Percentiles rank a stretch among this genome's conserved stretches.
These are phyloP conservation scores for Drosophila tripunctata DNA, from an alignment of 2,888 invertebrate species.

Conservation along the genomic window DNA sequence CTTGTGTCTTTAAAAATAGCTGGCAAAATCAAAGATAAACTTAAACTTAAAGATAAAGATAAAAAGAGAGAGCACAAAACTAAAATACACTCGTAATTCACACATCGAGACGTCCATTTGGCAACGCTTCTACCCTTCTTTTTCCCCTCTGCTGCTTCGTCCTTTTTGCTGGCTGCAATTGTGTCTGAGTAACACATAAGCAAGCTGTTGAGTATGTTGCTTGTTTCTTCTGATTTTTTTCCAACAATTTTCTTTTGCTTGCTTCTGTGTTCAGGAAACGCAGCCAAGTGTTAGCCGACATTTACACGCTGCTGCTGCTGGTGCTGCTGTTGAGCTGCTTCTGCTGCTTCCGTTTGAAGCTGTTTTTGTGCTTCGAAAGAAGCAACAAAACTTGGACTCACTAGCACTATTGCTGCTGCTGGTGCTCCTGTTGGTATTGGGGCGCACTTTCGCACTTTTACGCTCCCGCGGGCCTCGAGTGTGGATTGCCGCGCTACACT, in stretches of 20 bases:
- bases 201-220: constrained; percentile 48
- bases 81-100: constrained; percentile 18
- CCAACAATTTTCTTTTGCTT: constrained; percentile 2
- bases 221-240: constrained; percentile 18
- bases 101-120: constrained; percentile 29
- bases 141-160: background rate
- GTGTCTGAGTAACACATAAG: constrained; percentile 34
- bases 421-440: constrained; percentile 14
- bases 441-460: constrained; percentile 70
- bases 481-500: constrained; percentile 65
- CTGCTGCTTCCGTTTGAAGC: constrained; percentile 47
- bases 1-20: constrained; percentile 4
- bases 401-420: constrained; percentile 16
- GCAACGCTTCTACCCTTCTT: background rate
- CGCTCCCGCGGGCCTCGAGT: constrained; percentile 66
- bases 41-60: background rate
- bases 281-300: constrained; percentile 72
- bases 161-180: constrained; percentile 27
- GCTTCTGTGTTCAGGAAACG: constrained; percentile 55
- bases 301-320: constrained; percentile 67
- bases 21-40: constrained; percentile 17
- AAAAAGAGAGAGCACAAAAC: background rate
- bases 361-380: constrained; percentile 23
- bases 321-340: constrained; percentile 15
- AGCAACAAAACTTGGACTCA: constrained; percentile 35